These are phyloP conservation scores for Tragulus kanchil DNA, from an alignment of 2,113 vertebrate genomes.

Conservation along the genomic window DNA sequence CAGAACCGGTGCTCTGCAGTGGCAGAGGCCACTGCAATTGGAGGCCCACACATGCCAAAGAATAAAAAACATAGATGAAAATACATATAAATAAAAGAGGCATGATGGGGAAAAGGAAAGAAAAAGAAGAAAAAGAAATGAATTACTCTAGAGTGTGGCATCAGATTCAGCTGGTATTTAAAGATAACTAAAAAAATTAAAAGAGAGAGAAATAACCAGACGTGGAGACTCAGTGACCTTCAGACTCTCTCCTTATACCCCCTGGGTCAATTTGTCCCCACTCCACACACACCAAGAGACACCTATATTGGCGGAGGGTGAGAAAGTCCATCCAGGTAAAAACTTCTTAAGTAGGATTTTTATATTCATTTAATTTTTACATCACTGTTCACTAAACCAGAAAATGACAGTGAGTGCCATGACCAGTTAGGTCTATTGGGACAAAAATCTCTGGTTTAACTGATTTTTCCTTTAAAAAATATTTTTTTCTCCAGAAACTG, in stretches of 20 bases:
- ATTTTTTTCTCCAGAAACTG: neutral
- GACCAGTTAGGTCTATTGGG: neutral
- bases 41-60: too few relatives aligned
- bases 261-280: neutral
- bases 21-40: too few relatives aligned
- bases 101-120: too few relatives aligned
- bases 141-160: neutral
- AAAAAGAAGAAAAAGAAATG: constrained; percentile 13
- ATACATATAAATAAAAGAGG: too few relatives aligned
- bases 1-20: too few relatives aligned
- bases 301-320: neutral
- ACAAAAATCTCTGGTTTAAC: constrained; percentile 9
- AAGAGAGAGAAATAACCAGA: too few relatives aligned
- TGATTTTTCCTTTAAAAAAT: neutral
- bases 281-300: neutral
- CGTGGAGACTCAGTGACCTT: neutral
- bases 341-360: constrained; percentile 61
- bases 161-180: neutral
- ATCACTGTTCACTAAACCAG: constrained; percentile 60
- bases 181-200: neutral
- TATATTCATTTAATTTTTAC: constrained; percentile 57
- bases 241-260: neutral
- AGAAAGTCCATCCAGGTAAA: neutral
- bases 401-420: constrained; percentile 23
- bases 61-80: too few relatives aligned